Evolutionary conservation across 2,113 vertebrate genomes (phyloP), one percentile per base, ranked within the genome.

Genomic region (Grus americana): DNA sequence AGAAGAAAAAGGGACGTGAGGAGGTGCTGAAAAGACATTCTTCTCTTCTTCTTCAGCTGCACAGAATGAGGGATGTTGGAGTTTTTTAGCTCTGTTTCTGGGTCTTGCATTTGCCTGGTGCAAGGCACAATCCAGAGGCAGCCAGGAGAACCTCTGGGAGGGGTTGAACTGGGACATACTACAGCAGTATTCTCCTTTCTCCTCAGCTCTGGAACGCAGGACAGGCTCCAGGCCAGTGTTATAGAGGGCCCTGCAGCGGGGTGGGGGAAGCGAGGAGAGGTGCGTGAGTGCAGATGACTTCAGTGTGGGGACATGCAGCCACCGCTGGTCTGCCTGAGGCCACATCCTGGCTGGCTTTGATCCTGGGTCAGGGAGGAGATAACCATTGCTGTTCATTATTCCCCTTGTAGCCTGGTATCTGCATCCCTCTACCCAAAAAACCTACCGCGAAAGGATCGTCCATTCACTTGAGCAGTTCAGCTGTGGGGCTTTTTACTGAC

Each of bases 381-480:
- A 40, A 22, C 5, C 21, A 14, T 6, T 0, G 0, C 21, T 50
- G 8, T 67, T 66, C 23, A 2, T 27, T 57, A 27, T 36, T 66
- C 21, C 9, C n/a, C 27, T 13, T 23, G 24, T 19, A 52, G 42
- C 29, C 20, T 73, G 17, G 9, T 24, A 36, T 15, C 30, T 47
- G 22, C 26, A 44, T 22, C 27, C 8, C 24, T 40, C 40, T 65
- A 8, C 49, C 9, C 58, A 24, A 65, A 84, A 23, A 16, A 8
- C 23, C 14, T 68, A 1, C 58, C 49, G n/a, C 22, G n/a, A 10
- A 1, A 46, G 16, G 8, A n/a, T 6, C 26, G 47, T 50, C 32
- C 12, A 2, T 46, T 72, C 42, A 1, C 26, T 23, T 26, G 54
- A 62, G 67, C 32, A n/a, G 18, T 27, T 93, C 32, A 52, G 9